Conservation (phyloP, 2,113 vertebrate species). For the Mobula hypostoma region DNA sequence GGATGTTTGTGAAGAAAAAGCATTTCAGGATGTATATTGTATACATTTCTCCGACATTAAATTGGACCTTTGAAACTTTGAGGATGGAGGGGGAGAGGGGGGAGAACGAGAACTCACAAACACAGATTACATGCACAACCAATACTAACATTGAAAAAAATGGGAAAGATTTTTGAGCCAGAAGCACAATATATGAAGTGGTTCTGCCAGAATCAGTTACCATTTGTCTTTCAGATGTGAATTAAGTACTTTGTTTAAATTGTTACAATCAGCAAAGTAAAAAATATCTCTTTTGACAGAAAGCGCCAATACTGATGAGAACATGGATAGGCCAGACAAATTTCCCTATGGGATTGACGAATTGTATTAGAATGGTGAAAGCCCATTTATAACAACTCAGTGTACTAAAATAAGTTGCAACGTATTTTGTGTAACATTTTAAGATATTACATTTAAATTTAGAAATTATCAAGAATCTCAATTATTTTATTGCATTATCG, state of each 20-base stretch:
- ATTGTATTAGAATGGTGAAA: neutral
- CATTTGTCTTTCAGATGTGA: neutral
- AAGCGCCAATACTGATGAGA: neutral
- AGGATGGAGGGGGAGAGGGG: neutral
- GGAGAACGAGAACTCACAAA: neutral
- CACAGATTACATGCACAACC: neutral
- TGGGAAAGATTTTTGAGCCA: neutral
- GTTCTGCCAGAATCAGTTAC: neutral
- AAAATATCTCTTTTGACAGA: neutral
- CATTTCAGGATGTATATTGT: too few relatives aligned
- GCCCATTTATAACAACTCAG: neutral
- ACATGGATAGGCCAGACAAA: neutral
- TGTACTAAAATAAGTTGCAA: neutral
- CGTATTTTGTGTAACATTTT: neutral
- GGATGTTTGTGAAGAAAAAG: too few relatives aligned
- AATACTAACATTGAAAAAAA: neutral
- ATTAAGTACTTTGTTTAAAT: neutral
- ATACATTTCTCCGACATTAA: too few relatives aligned
- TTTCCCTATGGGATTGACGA: neutral
- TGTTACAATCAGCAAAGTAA: neutral
- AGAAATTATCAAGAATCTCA: neutral
- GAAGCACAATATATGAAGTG: neutral
- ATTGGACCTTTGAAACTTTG: too few relatives aligned
- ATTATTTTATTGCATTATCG: neutral
- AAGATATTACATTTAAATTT: neutral